A percentile compares a stretch with the other conserved stretches of the same genome.
Evolutionary conservation across 2,888 invertebrate species (phyloP).

Genomic region (Drosophila demipolita): DNA sequence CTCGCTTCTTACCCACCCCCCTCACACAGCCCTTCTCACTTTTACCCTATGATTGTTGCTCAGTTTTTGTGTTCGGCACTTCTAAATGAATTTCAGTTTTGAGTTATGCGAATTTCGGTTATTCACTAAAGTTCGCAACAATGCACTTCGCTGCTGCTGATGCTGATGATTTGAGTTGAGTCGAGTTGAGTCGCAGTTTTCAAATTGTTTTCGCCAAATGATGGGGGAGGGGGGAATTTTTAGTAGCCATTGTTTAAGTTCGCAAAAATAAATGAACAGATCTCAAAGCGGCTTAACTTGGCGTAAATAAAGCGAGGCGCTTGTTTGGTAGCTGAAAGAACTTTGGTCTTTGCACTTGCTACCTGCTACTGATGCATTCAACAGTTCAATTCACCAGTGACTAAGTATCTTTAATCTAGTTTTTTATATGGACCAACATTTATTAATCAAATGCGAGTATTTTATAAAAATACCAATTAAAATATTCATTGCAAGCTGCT

Average conservation of each 20-base stretch:
- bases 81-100: slow-evolving; percentile 62
- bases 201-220: slow-evolving; percentile 36
- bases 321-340: slow-evolving; percentile 5
- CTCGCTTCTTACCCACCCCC: background rate
- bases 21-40: too few species aligned
- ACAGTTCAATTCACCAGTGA: background rate
- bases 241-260: slow-evolving; percentile 34
- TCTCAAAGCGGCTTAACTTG: slow-evolving; percentile 6
- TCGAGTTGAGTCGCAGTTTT: slow-evolving; percentile 58
- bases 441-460: background rate
- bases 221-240: slow-evolving; percentile 23
- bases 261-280: slow-evolving; percentile 17
- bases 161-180: slow-evolving; percentile 41
- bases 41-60: slow-evolving; percentile 3
- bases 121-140: slow-evolving; percentile 68
- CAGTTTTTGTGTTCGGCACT: slow-evolving; percentile 40
- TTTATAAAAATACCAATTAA: background rate
- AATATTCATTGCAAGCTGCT: background rate
- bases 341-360: slow-evolving; percentile 6
- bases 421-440: background rate
- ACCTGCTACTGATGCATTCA: slow-evolving; percentile 5
- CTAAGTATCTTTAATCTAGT: background rate
- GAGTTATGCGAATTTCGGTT: slow-evolving; percentile 76
- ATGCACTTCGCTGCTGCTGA: slow-evolving; percentile 69
- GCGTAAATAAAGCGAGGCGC: slow-evolving; percentile 25